Evolutionary conservation across 2,797 vertebrate species (phyloP).

Genomic region (Carcharodon carcharias): DNA sequence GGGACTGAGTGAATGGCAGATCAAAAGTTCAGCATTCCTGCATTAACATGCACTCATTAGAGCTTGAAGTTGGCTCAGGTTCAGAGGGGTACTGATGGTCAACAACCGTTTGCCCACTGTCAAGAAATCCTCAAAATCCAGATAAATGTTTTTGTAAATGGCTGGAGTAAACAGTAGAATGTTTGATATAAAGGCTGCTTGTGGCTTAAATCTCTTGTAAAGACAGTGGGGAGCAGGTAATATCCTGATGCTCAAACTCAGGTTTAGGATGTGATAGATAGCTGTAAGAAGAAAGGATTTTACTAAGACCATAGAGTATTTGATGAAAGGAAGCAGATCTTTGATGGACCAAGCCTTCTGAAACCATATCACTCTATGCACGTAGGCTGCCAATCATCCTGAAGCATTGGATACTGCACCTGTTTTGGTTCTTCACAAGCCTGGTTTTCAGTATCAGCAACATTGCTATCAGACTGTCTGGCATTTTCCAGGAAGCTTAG

Average conservation of each 20-base stretch:
- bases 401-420: not conserved
- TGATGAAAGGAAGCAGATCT: not conserved
- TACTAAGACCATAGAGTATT: not conserved
- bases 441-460: not conserved
- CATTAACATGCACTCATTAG: not conserved
- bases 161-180: not conserved
- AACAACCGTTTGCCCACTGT: not conserved
- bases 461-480: not conserved
- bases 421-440: not conserved
- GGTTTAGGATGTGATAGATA: not conserved
- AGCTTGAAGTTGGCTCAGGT: not conserved
- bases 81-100: not conserved
- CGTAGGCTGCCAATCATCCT: not conserved
- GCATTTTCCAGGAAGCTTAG: not conserved
- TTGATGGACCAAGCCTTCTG: not conserved
- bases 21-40: not conserved
- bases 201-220: not conserved
- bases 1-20: not conserved
- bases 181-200: not conserved
- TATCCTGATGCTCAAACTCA: not conserved
- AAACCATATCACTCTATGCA: not conserved
- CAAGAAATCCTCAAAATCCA: not conserved
- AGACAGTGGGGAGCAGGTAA: not conserved
- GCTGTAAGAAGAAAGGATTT: not conserved
- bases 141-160: not conserved